Base-by-base conservation (phyloP, 1,140 invertebrate species). In the Leptopilina clavipes region DNA sequence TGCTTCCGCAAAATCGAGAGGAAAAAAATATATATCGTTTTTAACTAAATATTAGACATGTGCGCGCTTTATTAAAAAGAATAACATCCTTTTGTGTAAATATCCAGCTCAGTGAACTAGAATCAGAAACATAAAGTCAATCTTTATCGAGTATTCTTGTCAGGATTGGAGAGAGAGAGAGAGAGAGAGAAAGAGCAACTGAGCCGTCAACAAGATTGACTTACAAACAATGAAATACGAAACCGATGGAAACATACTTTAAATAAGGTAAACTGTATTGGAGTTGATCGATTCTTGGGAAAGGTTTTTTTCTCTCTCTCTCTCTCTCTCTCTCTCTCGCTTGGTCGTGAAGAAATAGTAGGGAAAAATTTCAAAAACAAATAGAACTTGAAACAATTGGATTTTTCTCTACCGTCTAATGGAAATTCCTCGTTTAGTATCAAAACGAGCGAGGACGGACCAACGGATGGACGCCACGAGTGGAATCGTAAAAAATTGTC, bases 401-500 rank as follows among this genome's bases (percentile, higher is more conserved):
- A 52, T 75, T 82, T 76, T 40, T 77, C 75, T 81, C 75, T 81
- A 79, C 83, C 77, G 82, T 52, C 82, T 87, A 87, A 87, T 87
- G 86, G 86, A 85, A 87, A 80, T 86, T 86, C 81, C 85, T 83
- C 81, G 86, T 87, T 84, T 76, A 65, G 59, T 65, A 31, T 31
- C 12, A 65, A 40, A 40, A 65, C 25, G 59, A n/a, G 59, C 59
- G 19, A 25, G 25, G 25, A 59, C 19, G 56, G 56, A n/a, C 56
- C 19, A 19, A 25, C 56, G 22, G 56, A 37, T n/a, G 25, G 59
- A 65, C 59, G 79, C 82, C 82, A 76, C 72, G 79, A 77, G 52
- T 22, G 22, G 59, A 65, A 65, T 31, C 59, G 59, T 65, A 84
- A 85, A 86, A 31, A 86, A 86, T 83, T 88, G 85, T 85, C 82